Conservation (phyloP, 2,113 vertebrate species). For the Morphnarchus princeps region DNA sequence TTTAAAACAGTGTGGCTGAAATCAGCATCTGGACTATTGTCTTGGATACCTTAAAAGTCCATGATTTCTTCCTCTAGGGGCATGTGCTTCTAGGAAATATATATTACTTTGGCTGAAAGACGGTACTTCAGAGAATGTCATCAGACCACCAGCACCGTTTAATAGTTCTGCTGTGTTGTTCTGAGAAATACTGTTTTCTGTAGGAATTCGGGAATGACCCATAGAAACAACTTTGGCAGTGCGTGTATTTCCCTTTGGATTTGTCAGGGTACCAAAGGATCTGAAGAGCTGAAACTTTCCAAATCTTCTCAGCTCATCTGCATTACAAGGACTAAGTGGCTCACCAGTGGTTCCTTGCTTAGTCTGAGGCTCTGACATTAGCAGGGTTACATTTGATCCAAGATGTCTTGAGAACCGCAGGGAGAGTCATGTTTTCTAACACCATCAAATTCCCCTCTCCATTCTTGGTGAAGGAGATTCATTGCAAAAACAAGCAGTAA, state of each 20-base stretch:
- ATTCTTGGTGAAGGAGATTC: background rate
- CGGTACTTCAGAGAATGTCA: background rate
- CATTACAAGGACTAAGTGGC: background rate
- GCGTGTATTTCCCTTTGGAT: background rate
- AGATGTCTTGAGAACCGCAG: background rate
- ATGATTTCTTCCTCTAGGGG: background rate
- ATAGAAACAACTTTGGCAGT: background rate
- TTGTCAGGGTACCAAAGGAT: background rate
- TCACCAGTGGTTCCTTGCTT: background rate
- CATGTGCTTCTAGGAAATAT: conserved; percentile 10
- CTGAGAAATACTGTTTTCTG: background rate
- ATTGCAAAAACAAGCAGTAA: background rate
- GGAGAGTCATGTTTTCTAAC: background rate
- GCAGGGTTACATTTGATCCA: background rate
- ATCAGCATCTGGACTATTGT: background rate
- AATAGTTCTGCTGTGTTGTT: background rate
- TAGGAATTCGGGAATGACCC: background rate
- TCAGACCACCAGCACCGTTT: background rate
- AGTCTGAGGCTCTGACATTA: background rate
- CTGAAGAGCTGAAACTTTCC: background rate
- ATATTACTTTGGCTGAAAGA: background rate
- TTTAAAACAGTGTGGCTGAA: background rate
- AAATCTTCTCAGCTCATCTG: background rate
- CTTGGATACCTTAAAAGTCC: background rate
- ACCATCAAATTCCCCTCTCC: background rate